phyloP scores from a whole-genome alignment of 2,888 invertebrate species.

The Palloptera scutellata region DNA sequence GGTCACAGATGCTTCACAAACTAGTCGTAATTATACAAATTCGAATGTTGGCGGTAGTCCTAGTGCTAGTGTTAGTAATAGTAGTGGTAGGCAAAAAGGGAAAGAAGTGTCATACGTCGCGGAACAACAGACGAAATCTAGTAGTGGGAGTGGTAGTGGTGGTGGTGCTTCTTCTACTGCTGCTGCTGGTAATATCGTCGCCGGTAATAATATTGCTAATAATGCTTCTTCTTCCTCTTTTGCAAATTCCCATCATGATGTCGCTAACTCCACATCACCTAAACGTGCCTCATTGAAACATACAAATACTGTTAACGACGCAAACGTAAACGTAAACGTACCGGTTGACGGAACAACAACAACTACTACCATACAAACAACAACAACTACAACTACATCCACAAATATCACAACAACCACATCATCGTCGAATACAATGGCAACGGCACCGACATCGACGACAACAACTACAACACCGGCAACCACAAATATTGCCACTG shows the following conservation, averaged over 20 bases:
- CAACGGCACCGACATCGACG: conserved; percentile 42
- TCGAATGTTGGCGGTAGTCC: conserved; percentile 38
- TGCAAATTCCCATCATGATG: conserved; percentile 65
- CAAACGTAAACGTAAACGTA: conserved; percentile 42
- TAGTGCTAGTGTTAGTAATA: conserved; percentile 44
- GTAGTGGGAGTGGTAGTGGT: conserved; percentile 62
- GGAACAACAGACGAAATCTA: conserved; percentile 57
- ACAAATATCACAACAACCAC: conserved; percentile 61
- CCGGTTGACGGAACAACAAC: conserved; percentile 46
- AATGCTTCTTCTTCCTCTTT: conserved; percentile 71
- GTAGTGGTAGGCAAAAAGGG: conserved; percentile 61
- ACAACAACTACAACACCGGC: conserved; percentile 48
- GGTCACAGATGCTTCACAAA: conserved; percentile 36
- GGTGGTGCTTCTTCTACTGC: conserved; percentile 60
- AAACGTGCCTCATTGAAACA: conserved; percentile 60
- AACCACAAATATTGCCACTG: conserved; percentile 48
- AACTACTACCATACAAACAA: conserved; percentile 55
- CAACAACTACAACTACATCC: conserved; percentile 55
- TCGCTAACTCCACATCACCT: conserved; percentile 58
- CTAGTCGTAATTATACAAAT: conserved; percentile 38
- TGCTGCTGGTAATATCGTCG: conserved; percentile 63
- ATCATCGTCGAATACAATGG: conserved; percentile 51
- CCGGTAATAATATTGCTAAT: conserved; percentile 70
- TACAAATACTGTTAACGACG: conserved; percentile 54
- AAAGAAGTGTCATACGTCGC: conserved; percentile 56